phyloP scores from a whole-genome alignment of 2,888 invertebrate genomes.

The Aleiodes leptofemur region DNA sequence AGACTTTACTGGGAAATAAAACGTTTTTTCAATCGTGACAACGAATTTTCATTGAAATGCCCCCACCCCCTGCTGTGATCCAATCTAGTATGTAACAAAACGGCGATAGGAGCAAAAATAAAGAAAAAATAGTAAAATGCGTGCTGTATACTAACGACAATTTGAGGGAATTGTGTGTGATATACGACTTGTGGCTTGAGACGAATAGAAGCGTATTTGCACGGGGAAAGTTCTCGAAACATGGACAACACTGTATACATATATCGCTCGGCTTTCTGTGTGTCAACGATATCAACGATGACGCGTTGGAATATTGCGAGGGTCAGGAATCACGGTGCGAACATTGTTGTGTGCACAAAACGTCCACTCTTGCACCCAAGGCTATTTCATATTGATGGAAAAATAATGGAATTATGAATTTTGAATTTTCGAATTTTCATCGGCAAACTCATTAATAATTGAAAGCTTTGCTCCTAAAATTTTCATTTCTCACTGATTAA shows the following conservation, averaged over 20 bases:
- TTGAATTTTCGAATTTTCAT: neutral
- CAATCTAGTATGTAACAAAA: neutral
- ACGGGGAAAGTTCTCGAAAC: conserved; percentile 9
- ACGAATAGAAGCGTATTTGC: neutral
- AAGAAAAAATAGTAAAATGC: neutral
- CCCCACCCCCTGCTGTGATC: neutral
- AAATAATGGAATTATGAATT: neutral
- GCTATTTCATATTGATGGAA: neutral
- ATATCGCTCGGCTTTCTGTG: neutral
- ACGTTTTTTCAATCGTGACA: conserved; percentile 29
- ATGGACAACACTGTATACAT: neutral
- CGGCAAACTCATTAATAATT: too few relatives aligned
- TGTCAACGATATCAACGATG: neutral
- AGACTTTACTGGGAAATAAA: conserved; percentile 14
- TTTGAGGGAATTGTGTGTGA: neutral
- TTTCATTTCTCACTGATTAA: too few relatives aligned
- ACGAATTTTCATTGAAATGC: conserved; percentile 16
- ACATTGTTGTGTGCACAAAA: neutral
- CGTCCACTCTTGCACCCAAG: neutral
- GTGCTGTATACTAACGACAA: neutral
- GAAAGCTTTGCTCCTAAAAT: too few relatives aligned
- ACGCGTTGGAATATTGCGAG: conserved; percentile 2
- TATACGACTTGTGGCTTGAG: neutral
- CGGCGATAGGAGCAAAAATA: neutral
- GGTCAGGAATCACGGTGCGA: conserved; percentile 31